These are phyloP conservation scores for Cyclura pinguis DNA, from an alignment of 2,797 vertebrate genomes.

Conservation along the genomic window DNA sequence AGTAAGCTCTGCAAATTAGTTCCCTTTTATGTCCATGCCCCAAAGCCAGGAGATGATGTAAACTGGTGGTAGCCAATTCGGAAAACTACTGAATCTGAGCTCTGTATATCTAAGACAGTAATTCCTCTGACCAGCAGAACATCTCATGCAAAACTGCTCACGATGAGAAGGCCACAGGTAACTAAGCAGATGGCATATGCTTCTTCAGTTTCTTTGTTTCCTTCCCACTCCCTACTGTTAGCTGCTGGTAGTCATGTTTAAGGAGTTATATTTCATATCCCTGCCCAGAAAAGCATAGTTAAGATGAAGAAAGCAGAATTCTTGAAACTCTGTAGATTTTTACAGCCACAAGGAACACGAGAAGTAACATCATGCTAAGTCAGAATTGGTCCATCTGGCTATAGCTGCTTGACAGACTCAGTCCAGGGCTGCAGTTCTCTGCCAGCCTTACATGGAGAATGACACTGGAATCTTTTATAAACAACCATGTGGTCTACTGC, in stretches of 20 bases:
- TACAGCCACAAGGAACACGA: background rate
- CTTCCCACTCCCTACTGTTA: background rate
- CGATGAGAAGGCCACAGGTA: background rate
- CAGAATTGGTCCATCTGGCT: background rate
- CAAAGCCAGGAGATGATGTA: background rate
- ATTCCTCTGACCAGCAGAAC: background rate
- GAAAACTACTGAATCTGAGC: background rate
- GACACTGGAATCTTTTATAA: background rate
- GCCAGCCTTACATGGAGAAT: background rate
- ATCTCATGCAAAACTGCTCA: background rate
- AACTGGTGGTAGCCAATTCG: background rate
- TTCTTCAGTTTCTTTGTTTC: background rate
- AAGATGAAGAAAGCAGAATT: background rate
- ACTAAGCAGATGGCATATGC: background rate
- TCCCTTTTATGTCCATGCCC: background rate
- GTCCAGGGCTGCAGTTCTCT: background rate
- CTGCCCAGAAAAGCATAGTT: background rate
- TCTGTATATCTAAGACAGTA: background rate
- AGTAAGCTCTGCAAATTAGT: too few species aligned
- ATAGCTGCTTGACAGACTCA: background rate
- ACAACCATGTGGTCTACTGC: background rate
- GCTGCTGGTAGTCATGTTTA: background rate
- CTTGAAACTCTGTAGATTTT: background rate
- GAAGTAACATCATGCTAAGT: background rate
- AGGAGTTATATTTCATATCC: background rate